Base-by-base conservation (phyloP, 2,888 invertebrate genomes). In the Tipula helvola region DNA sequence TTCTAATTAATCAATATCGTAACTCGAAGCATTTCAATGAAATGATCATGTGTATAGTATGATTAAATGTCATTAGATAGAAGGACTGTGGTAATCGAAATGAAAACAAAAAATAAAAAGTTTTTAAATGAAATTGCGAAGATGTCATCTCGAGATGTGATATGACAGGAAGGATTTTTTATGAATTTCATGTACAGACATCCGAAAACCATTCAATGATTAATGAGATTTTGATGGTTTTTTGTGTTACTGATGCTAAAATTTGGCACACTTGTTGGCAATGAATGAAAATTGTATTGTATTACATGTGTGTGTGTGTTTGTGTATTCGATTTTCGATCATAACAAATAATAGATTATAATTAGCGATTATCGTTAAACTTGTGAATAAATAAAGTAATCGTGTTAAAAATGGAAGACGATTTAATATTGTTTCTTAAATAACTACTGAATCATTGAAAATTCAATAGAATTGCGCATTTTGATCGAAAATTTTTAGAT, bases 231-330 rank as follows among this genome's bases (percentile, higher is more conserved):
- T 52, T 52, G 52, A 52, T 52, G 52, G 16, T n/a, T 52, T 16
- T 28, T 28, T 28, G 28, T 28, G 2, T 52, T 52, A 5, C 16
- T 16, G n/a, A n/a, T n/a, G 16, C 7, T 71, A 71, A 28, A 71
- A 71, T 71, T 71, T 71, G 71, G 71, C 71, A 71, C 71, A 71
- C 71, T 71, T 71, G 71, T 71, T 71, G 71, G 71, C 71, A 71
- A 71, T 71, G 71, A 71, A 71, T 71, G 71, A 71, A 12, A 71
- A 71, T 71, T 28, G 28, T 71, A 28, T 28, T 3, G 52, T 4
- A 57, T 57, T 28, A 28, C 28, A 39, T 39, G 39, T 39, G 0
- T 28, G 1, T 28, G 28, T 28, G 28, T 28, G 39, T 7, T 1
- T 2, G 0, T 7, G 39, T 39, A 18, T 71, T 28, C 28, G 71